A percentile compares a stretch with the other conserved stretches of the same genome.
Evolutionary conservation across 2,888 invertebrate species (phyloP).

Genomic region (Rhaphigaster nebulosa): DNA sequence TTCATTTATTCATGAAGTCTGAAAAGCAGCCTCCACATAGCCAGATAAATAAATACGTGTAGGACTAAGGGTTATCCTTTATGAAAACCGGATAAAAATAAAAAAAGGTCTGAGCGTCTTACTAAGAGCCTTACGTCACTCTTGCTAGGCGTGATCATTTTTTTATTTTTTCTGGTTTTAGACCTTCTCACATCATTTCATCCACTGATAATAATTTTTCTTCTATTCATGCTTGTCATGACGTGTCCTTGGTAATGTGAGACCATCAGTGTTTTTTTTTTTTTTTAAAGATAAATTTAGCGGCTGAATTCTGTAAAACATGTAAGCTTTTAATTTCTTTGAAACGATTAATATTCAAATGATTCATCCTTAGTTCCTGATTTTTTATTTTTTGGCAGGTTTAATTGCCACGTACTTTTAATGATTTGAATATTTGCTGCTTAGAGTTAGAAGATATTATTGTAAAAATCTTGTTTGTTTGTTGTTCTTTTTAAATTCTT

Average conservation of each 20-base stretch:
- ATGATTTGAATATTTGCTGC: not conserved
- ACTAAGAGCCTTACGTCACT: not conserved
- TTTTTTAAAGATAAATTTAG: not conserved
- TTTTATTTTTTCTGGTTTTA: not conserved
- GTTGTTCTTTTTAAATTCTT: too few relatives aligned
- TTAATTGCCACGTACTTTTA: not conserved
- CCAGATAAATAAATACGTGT: not conserved
- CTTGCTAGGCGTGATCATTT: not conserved
- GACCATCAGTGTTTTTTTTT: not conserved
- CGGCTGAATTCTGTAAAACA: not conserved
- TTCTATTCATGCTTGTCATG: conserved; percentile 1
- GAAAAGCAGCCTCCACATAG: not conserved
- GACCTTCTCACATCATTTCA: not conserved
- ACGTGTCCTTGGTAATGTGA: not conserved
- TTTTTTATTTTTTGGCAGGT: not conserved
- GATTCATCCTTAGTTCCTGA: not conserved
- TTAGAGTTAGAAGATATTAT: too few relatives aligned
- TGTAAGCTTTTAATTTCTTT: not conserved
- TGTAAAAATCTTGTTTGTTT: too few relatives aligned
- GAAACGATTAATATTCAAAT: not conserved
- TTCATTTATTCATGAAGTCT: not conserved
- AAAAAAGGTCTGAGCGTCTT: not conserved
- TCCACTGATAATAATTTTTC: conserved; percentile 8
- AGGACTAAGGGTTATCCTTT: not conserved
- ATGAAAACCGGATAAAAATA: not conserved